Percentiles rank a stretch among this genome's conserved stretches.
phyloP scores from a whole-genome alignment of 2,113 vertebrate species.

The Pithys albifrons region DNA sequence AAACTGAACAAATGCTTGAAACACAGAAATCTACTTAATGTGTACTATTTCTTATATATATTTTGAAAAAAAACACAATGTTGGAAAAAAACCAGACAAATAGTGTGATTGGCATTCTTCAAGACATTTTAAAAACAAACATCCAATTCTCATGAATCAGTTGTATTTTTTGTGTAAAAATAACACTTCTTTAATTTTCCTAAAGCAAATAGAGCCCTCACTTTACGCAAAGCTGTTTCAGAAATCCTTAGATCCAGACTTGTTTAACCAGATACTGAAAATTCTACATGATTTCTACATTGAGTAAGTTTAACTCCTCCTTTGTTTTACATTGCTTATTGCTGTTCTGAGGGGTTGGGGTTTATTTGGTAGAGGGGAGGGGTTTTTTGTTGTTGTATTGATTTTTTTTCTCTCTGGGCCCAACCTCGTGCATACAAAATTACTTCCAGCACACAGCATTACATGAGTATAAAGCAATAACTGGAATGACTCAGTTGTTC shows the following conservation, averaged over 20 bases:
- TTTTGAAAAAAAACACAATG: not conserved
- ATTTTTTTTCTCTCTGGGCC: not conserved
- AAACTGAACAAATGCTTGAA: not conserved
- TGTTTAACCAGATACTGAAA: conserved; percentile 88
- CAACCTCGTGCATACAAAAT: not conserved
- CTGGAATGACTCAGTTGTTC: not conserved
- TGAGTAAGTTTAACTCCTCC: conserved; percentile 78
- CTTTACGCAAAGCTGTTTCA: conserved; percentile 85
- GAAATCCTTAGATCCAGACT: conserved; percentile 89
- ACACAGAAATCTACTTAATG: not conserved
- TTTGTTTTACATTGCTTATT: not conserved
- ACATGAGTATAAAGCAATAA: not conserved
- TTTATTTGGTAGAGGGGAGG: not conserved
- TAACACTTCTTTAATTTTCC: not conserved
- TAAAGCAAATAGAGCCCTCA: conserved; percentile 89
- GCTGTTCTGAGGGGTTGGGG: rapidly evolving
- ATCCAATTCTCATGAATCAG: not conserved
- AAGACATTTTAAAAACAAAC: not conserved
- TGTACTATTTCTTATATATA: not conserved
- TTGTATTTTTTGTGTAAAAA: not conserved
- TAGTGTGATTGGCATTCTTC: not conserved
- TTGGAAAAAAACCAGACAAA: not conserved
- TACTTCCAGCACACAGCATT: not conserved
- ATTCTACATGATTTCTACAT: conserved; percentile 86
- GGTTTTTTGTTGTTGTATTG: not conserved